Evolutionary conservation across 2,888 invertebrate genomes (phyloP), one percentile per base, ranked within the genome.

Genomic region (Nephrocerus scutellatus): DNA sequence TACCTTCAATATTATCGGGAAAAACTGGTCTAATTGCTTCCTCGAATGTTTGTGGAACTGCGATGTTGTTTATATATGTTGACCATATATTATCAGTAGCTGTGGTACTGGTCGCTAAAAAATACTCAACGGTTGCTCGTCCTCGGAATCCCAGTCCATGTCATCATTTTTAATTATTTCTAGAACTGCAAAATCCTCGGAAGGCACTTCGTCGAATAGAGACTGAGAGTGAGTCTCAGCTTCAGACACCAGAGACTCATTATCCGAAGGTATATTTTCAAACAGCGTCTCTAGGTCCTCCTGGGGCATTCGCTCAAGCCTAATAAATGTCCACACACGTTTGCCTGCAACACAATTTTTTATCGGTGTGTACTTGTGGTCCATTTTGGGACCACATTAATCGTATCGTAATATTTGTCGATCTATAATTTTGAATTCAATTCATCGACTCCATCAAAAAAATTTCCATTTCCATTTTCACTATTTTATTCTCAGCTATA

Each of bases 131-230:
- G 30, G 30, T 30, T 12, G 13, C 9, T 19, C 30, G 9, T 30
- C n/a, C 20, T 30, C 30, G 18, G 18, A 12, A 30, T 30, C 30
- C n/a, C 30, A 30, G n/a, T 30, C n/a, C 19, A 30, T 30, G 4
- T 19, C 19, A 30, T 30, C 20, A 13, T 19, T 7, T 2, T 30
- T 20, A 30, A 19, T 30, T 19, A 30, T 20, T 19, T 30, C 4
- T 19, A 12, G n/a, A 4, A 8, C 18, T 5, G 7, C 19, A 30
- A 20, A 20, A 20, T 13, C 30, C 13, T 12, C 4, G 20, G 19
- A 30, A 30, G 20, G 20, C 30, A 12, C 20, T 12, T 20, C 20
- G 21, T 3, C 14, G n/a, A n/a, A n/a, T n/a, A n/a, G n/a, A n/a
- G n/a, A n/a, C 21, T 19, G 30, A 13, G 30, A 30, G 20, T 30